Evolutionary conservation across 2,113 vertebrate species (phyloP).

Genomic region (Campylorhamphus procurvoides): DNA sequence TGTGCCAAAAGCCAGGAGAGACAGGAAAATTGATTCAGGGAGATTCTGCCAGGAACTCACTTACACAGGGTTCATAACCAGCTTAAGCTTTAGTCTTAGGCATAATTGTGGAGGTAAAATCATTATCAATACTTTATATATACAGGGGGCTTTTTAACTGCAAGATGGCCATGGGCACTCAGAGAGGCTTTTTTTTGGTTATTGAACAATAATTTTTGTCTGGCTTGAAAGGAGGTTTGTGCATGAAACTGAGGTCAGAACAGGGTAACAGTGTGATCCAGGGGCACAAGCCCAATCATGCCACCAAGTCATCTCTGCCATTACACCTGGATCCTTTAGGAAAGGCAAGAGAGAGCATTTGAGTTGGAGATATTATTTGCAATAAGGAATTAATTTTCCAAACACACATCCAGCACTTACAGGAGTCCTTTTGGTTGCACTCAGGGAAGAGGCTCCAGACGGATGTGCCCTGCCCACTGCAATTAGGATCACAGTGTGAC

Average conservation of each 20-base stretch:
- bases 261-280: neutral
- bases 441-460: neutral
- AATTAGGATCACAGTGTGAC: neutral
- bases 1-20: neutral
- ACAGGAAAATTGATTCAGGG: neutral
- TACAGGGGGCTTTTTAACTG: neutral
- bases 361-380: neutral
- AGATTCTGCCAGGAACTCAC: neutral
- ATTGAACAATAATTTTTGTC: neutral
- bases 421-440: neutral
- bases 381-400: neutral
- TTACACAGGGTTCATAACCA: neutral
- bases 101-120: neutral
- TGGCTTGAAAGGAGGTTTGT: neutral
- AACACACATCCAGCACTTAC: neutral
- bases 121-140: neutral
- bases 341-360: neutral
- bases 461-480: neutral
- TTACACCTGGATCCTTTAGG: neutral
- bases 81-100: neutral
- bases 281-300: rapidly evolving
- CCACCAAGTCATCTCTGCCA: neutral
- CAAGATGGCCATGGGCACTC: neutral
- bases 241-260: neutral
- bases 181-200: neutral